Percentiles rank a stretch among this genome's conserved stretches.
phyloP scores from a whole-genome alignment of 2,888 invertebrate genomes.

The Tetragnatha montana region DNA sequence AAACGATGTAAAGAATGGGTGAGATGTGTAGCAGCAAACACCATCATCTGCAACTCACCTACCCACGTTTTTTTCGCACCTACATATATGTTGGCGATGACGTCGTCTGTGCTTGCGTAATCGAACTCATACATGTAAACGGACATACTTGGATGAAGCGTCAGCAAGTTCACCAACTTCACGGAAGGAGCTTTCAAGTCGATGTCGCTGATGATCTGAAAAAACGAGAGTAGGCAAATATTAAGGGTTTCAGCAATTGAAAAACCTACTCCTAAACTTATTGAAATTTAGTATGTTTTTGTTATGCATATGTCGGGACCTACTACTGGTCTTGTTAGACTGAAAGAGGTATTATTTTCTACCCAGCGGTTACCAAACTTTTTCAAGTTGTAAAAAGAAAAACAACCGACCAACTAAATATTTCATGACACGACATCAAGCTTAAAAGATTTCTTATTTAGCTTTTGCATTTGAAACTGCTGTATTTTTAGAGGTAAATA shows the following conservation, averaged over 20 bases:
- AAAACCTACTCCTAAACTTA: not conserved
- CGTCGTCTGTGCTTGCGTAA: slow-evolving; percentile 75
- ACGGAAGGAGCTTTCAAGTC: slow-evolving; percentile 75
- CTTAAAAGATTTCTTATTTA: not conserved
- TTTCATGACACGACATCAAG: not conserved
- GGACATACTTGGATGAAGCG: slow-evolving; percentile 73
- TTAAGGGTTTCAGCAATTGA: not conserved
- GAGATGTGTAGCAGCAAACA: slow-evolving; percentile 54
- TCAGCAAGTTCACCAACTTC: slow-evolving; percentile 74
- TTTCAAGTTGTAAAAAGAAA: not conserved
- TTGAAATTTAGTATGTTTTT: not conserved
- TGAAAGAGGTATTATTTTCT: too few relatives aligned
- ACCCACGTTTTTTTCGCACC: slow-evolving; percentile 74
- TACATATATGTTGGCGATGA: slow-evolving; percentile 73
- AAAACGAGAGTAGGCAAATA: not conserved
- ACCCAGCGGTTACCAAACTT: too few relatives aligned
- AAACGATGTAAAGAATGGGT: slow-evolving; percentile 19
- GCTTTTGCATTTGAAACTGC: too few relatives aligned
- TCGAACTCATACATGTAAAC: slow-evolving; percentile 75
- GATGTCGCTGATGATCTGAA: slow-evolving; percentile 75
- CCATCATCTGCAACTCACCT: slow-evolving; percentile 73
- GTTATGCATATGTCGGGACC: too few relatives aligned
- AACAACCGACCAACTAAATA: not conserved
- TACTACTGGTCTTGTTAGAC: too few relatives aligned
- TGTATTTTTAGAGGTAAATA: too few relatives aligned